Conservation (phyloP, 2,797 vertebrate species). For the Schizopygopsis pylzovi region DNA sequence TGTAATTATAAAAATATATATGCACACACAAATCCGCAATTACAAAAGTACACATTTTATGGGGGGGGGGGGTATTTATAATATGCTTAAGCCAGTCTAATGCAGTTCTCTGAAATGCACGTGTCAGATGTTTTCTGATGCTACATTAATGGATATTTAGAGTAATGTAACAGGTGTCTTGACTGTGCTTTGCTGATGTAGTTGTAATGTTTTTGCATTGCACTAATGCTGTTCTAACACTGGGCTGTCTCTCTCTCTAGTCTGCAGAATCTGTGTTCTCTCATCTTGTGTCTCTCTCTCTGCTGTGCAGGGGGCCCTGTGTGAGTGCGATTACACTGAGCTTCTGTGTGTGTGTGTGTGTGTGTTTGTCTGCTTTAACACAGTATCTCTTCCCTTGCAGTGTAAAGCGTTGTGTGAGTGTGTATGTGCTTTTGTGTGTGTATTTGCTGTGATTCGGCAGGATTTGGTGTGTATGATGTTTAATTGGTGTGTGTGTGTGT, state of each 20-base stretch:
- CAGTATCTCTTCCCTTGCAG: slow-evolving; percentile 51
- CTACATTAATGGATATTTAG: slow-evolving; percentile 26
- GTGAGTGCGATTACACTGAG: slow-evolving; percentile 63
- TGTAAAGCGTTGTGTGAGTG: slow-evolving; percentile 53
- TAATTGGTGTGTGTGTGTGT: slow-evolving; percentile 23
- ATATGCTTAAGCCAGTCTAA: not conserved
- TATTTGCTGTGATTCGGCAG: slow-evolving; percentile 37
- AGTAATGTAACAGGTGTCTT: slow-evolving; percentile 23
- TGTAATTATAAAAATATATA: not conserved
- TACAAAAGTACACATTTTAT: not conserved
- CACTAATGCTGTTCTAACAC: slow-evolving; percentile 57
- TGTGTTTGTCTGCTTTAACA: slow-evolving; percentile 54
- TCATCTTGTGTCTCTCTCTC: slow-evolving; percentile 63
- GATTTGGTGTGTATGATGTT: slow-evolving; percentile 49
- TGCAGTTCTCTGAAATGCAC: slow-evolving; percentile 21
- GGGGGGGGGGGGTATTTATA: not conserved
- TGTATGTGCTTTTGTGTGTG: slow-evolving; percentile 47
- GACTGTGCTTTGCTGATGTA: slow-evolving; percentile 51
- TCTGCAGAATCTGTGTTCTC: slow-evolving; percentile 61
- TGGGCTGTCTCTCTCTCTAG: slow-evolving; percentile 61
- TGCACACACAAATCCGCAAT: not conserved
- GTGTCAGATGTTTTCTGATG: slow-evolving; percentile 33
- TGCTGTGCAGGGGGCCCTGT: slow-evolving; percentile 63
- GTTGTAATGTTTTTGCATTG: slow-evolving; percentile 56
- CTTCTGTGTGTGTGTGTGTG: slow-evolving; percentile 56